Evolutionary conservation across 2,888 invertebrate genomes (phyloP).

Genomic region (Agonum fuliginosum): DNA sequence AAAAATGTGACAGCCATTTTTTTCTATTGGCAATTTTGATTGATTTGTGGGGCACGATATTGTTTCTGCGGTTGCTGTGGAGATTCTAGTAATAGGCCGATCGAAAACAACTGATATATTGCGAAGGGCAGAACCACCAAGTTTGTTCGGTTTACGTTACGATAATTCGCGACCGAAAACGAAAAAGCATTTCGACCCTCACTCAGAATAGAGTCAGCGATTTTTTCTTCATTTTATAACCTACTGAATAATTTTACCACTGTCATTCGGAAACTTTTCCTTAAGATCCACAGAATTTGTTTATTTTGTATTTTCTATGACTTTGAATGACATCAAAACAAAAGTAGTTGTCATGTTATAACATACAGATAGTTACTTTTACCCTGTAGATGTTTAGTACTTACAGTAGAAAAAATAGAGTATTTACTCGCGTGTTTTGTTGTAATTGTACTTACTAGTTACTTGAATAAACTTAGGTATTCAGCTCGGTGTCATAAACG

Average conservation of each 20-base stretch:
- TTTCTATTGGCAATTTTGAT: slow-evolving; percentile 55
- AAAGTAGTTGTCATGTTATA: too few relatives aligned
- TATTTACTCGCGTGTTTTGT: too few relatives aligned
- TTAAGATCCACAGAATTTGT: neutral
- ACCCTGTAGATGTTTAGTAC: too few relatives aligned
- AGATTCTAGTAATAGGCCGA: slow-evolving; percentile 40
- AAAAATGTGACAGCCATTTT: slow-evolving; percentile 50
- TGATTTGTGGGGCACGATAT: slow-evolving; percentile 52
- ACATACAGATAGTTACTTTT: too few relatives aligned
- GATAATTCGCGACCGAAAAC: slow-evolving; percentile 13
- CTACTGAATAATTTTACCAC: slow-evolving; percentile 34
- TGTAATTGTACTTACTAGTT: too few relatives aligned
- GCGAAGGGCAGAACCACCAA: slow-evolving; percentile 16
- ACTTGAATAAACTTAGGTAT: too few relatives aligned
- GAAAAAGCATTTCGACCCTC: slow-evolving; percentile 1
- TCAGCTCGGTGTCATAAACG: too few relatives aligned
- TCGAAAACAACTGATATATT: slow-evolving; percentile 54
- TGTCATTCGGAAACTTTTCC: neutral
- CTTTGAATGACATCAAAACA: neutral
- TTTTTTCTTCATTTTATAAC: slow-evolving; percentile 37
- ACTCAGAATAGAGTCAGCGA: slow-evolving; percentile 29
- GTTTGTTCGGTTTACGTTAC: slow-evolving; percentile 15
- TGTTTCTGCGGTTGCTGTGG: slow-evolving; percentile 50
- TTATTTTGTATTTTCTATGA: neutral
- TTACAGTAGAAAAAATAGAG: too few relatives aligned